These are phyloP conservation scores for Eolophus roseicapilla DNA, from an alignment of 2,113 vertebrate species.

Conservation along the genomic window DNA sequence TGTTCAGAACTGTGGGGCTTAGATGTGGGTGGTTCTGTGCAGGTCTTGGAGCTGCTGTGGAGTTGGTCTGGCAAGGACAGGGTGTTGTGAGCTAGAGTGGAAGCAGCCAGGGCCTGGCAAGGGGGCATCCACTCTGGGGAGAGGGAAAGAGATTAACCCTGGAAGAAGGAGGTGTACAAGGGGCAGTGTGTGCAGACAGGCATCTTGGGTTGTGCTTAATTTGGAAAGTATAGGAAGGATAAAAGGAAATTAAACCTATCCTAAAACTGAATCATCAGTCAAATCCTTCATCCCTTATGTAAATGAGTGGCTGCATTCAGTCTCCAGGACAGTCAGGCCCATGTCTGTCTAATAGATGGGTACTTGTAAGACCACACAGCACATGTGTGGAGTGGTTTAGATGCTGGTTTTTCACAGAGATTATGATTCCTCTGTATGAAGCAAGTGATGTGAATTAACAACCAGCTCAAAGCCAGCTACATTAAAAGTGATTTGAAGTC, in stretches of 20 bases:
- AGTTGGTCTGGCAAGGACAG: neutral
- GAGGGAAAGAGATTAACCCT: no score
- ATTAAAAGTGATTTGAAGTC: neutral
- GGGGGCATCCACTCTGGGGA: rapidly evolving
- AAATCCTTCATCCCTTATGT: neutral
- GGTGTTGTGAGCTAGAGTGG: neutral
- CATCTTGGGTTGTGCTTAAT: neutral
- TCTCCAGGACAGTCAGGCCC: rapidly evolving
- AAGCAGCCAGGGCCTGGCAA: neutral
- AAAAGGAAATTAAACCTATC: neutral
- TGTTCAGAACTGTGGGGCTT: neutral
- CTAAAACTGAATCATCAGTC: neutral
- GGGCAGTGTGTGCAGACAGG: neutral
- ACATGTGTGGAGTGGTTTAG: neutral
- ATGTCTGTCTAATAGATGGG: rapidly evolving
- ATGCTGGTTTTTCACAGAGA: neutral
- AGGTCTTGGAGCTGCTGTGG: neutral
- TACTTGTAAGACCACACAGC: neutral
- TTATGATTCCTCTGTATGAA: neutral
- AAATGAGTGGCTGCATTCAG: neutral
- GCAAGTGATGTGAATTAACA: neutral
- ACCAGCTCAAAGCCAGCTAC: neutral
- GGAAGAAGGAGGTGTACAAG: neutral
- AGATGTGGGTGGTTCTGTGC: neutral
- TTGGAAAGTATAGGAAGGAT: neutral